Evolutionary conservation across 1,140 invertebrate species (phyloP).

Genomic region (Pachypsylla venusta): DNA sequence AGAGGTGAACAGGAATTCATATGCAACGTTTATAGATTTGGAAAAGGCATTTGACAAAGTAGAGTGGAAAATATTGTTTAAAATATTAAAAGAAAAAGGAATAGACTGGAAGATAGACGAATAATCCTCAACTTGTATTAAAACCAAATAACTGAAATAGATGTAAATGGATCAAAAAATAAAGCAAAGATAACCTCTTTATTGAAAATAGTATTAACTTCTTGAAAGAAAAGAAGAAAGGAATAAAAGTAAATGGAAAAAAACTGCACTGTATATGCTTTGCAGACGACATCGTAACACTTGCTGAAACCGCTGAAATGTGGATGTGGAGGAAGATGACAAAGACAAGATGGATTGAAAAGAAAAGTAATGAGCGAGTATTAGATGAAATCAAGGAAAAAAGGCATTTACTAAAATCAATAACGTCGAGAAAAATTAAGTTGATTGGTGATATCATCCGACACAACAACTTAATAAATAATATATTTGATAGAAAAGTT

Average conservation of each 20-base stretch:
- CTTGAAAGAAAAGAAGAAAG: constrained; percentile 7
- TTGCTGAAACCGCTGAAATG: constrained; percentile 12
- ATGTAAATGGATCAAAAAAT: constrained; percentile 7
- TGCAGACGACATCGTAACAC: constrained; percentile 14
- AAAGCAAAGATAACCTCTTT: constrained; percentile 8
- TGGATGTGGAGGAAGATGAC: constrained; percentile 9
- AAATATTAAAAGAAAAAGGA: constrained; percentile 10
- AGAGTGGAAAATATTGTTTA: constrained; percentile 13
- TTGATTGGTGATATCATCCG: constrained; percentile 9
- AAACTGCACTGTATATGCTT: constrained; percentile 12
- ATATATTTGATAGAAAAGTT: constrained; percentile 11
- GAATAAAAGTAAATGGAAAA: constrained; percentile 7
- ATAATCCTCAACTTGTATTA: constrained; percentile 10
- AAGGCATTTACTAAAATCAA: constrained; percentile 6
- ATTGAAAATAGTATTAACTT: constrained; percentile 11
- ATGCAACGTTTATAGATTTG: constrained; percentile 6
- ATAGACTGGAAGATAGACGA: constrained; percentile 11
- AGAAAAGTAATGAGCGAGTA: not conserved
- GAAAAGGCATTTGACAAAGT: constrained; percentile 14
- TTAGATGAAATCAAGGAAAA: not conserved
- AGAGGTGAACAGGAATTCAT: constrained; percentile 11
- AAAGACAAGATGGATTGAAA: constrained; percentile 4
- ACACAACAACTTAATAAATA: constrained; percentile 8
- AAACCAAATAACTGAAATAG: constrained; percentile 8
- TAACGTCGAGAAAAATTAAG: constrained; percentile 11